Evolutionary conservation across 2,797 vertebrate genomes (phyloP), one percentile per base, ranked within the genome.

Genomic region (Microctenopoma steveboyesi): DNA sequence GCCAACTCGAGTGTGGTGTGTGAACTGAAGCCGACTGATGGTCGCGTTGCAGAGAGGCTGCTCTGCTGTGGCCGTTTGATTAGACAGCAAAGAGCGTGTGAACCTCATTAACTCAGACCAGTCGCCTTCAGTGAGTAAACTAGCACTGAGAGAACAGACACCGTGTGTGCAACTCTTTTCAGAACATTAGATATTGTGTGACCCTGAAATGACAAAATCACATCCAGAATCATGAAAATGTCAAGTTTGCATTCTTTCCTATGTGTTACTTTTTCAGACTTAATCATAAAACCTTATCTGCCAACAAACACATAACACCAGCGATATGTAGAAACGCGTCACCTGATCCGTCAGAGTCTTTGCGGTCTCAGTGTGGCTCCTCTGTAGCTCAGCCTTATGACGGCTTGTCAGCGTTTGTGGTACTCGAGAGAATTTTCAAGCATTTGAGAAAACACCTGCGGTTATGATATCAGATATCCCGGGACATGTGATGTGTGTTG

Each of bases 61-160:
- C 14, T 42, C 60, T n/a, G n/a, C 39, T 64, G 14, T 25, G 7
- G 51, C 51, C 15, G 56, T 68, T 66, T 71, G 52, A 79, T 69
- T 76, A 82, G 63, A 65, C 53, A 49, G 72, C 47, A 43, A 48
- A 48, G 46, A 58, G 62, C 64, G 33, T 60, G 42, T 74, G 50
- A 73, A 66, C 47, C 47, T 62, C 72, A 62, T 79, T 76, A 76
- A 64, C 64, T 51, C 75, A 18, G 61, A 12, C 30, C 14, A 2
- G 13, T 8, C 50, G 60, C 50, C 40, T 15, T 49, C 70, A 14
- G 55, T 4, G n/a, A 43, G 25, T 28, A 42, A 48, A 45, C 6
- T 39, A 45, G 13, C 35, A 4, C 15, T 15, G 10, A 50, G 37
- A 37, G 37, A 37, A 37, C 37, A 37, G 37, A 37, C 8, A 9